Evolutionary conservation across 2,797 vertebrate genomes (phyloP).

Genomic region (Myiotriccus ornatus): DNA sequence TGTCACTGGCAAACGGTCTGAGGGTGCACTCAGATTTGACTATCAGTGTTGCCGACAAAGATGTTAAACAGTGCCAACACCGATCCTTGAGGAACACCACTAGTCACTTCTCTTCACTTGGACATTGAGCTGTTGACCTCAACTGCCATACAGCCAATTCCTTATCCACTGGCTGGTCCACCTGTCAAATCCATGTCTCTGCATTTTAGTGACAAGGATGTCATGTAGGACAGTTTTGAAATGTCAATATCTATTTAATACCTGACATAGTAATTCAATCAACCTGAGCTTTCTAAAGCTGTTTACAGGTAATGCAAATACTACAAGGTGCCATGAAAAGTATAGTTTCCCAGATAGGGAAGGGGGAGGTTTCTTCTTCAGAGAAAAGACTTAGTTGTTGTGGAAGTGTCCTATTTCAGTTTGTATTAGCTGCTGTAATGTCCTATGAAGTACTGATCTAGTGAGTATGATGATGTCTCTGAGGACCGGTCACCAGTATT

Average conservation of each 20-base stretch:
- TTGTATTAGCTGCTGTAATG: background rate
- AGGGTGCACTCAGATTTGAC: background rate
- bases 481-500: background rate
- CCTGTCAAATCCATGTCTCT: background rate
- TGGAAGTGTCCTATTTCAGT: background rate
- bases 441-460: background rate
- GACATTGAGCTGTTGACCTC: background rate
- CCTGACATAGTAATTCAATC: background rate
- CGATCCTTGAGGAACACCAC: too few relatives aligned
- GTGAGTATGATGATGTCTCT: background rate
- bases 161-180: background rate
- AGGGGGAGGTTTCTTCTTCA: background rate
- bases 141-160: background rate
- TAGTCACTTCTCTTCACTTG: rapidly evolving
- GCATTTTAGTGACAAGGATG: background rate
- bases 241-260: background rate
- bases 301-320: background rate
- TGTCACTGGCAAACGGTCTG: background rate
- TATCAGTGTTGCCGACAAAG: background rate
- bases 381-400: background rate
- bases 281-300: background rate
- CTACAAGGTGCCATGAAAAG: background rate
- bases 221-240: too few relatives aligned
- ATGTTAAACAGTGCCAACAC: background rate
- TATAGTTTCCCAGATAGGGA: background rate